Evolutionary conservation across 1,140 invertebrate species (phyloP).

Genomic region (Cylas formicarius): DNA sequence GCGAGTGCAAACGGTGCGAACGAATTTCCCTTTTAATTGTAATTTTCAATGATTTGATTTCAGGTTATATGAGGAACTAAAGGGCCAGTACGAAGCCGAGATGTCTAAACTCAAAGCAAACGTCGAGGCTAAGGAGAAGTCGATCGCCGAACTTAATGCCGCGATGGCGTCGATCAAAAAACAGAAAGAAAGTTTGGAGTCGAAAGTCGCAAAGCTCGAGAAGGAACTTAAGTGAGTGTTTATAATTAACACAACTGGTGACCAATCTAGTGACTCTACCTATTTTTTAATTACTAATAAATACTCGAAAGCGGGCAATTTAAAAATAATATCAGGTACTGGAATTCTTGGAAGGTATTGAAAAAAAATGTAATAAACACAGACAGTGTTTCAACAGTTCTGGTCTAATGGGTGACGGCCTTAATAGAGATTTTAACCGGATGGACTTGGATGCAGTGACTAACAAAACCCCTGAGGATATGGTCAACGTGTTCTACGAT

Average conservation of each 20-base stretch:
- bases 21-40: neutral
- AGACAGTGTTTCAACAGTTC: too few relatives aligned
- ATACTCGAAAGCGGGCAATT: neutral
- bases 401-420: too few relatives aligned
- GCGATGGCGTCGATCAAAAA: slow-evolving; percentile 32
- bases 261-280: too few relatives aligned
- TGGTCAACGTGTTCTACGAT: too few relatives aligned
- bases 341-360: neutral
- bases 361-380: too few relatives aligned
- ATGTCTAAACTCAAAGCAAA: slow-evolving; percentile 45
- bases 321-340: neutral
- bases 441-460: too few relatives aligned
- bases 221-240: slow-evolving; percentile 46
- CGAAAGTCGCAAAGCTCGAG: slow-evolving; percentile 42
- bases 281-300: neutral
- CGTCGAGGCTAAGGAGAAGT: slow-evolving; percentile 37
- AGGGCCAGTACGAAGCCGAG: slow-evolving; percentile 53
- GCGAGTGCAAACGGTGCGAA: slow-evolving; percentile 51
- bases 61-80: slow-evolving; percentile 55
- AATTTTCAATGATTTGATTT: slow-evolving; percentile 13
- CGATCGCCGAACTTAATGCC: slow-evolving; percentile 41
- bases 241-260: neutral
- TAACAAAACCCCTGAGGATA: too few relatives aligned
- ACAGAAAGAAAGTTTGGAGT: slow-evolving; percentile 46
- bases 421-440: too few relatives aligned